Evolutionary conservation across 2,113 vertebrate genomes (phyloP), one percentile per base, ranked within the genome.

Genomic region (Bothrops jararaca): DNA sequence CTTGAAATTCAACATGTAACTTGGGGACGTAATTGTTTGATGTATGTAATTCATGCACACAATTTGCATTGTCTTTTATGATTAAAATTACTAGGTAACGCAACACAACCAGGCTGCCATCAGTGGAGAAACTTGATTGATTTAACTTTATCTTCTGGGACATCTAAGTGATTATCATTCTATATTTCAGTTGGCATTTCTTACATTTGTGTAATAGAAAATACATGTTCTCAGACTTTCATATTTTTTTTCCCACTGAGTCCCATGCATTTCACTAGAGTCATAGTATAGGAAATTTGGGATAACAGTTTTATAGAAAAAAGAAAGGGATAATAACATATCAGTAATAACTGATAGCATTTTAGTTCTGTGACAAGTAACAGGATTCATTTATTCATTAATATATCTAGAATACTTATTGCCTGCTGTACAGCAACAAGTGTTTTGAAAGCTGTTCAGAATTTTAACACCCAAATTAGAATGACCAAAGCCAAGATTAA

Each of bases 221-320:
- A 42, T 20, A 53, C 13, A 45, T 45, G 7, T 8, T 39, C 42
- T n/a, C 74, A 7, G 26, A 85, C 53, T 42, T 85, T 45, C 10
- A 15, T 3, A 42, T 39, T 29, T 57, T 9, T 11, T 29, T 86
- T 18, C 48, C 3, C 15, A 45, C 54, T 34, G n/a, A 15, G 0
- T 56, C 8, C 58, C 8, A 7, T 29, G 7, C 39, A 58, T 86
- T 91, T n/a, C 2, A 86, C 53, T 24, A 86, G 56, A 56, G 3
- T 20, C 34, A 57, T 86, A n/a, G 42, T 0, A 90, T 50, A 0
- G 29, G 42, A 57, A 89, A 0, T 5, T 1, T 11, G 6, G 4
- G 4, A 92, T 3, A 58, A 42, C 5, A 11, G 18, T 39, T 74
- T 29, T 11, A 50, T 12, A 11, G 50, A 42, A 18, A 56, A 86